Conservation (phyloP, 2,888 invertebrate species). For the Phaonia tiefii region DNA sequence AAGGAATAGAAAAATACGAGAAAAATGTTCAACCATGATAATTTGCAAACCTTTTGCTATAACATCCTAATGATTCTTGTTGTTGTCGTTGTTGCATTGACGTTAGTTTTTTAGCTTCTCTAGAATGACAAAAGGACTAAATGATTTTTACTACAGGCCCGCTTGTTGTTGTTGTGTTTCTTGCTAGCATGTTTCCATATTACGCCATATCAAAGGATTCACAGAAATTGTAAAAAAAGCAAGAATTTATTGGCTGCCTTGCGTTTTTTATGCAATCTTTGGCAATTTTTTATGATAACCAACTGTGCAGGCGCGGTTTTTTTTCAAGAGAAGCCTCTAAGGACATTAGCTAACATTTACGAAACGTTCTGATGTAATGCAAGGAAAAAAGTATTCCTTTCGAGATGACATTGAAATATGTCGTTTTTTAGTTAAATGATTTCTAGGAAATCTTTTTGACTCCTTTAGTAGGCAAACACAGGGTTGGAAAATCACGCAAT, state of each 20-base stretch:
- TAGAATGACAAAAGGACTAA: neutral
- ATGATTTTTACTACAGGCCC: slow-evolving; percentile 8
- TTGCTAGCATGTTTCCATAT: slow-evolving; percentile 25
- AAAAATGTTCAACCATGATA: slow-evolving; percentile 30
- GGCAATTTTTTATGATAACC: slow-evolving; percentile 60
- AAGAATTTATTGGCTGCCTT: slow-evolving; percentile 41
- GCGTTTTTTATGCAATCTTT: slow-evolving; percentile 65
- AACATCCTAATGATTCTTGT: slow-evolving; percentile 10
- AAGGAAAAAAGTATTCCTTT: too few species aligned
- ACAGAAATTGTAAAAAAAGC: slow-evolving; percentile 48
- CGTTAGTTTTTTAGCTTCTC: slow-evolving; percentile 5
- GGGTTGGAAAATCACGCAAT: too few species aligned
- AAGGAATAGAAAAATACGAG: neutral
- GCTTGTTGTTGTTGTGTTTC: neutral
- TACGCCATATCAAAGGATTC: slow-evolving; percentile 59
- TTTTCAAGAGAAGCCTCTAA: slow-evolving; percentile 30
- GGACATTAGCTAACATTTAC: slow-evolving; percentile 56
- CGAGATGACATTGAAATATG: slow-evolving; percentile 33
- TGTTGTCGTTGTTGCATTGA: slow-evolving; percentile 12
- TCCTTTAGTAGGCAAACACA: too few species aligned
- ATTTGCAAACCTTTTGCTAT: slow-evolving; percentile 56
- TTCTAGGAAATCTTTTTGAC: slow-evolving; percentile 43
- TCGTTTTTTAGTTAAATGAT: slow-evolving; percentile 37
- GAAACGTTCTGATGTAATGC: slow-evolving; percentile 51
- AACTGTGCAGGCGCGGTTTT: slow-evolving; percentile 33